Percentiles rank a stretch among this genome's conserved stretches.
phyloP scores from a whole-genome alignment of 1,140 invertebrate genomes.

The Odontomachus brunneus region DNA sequence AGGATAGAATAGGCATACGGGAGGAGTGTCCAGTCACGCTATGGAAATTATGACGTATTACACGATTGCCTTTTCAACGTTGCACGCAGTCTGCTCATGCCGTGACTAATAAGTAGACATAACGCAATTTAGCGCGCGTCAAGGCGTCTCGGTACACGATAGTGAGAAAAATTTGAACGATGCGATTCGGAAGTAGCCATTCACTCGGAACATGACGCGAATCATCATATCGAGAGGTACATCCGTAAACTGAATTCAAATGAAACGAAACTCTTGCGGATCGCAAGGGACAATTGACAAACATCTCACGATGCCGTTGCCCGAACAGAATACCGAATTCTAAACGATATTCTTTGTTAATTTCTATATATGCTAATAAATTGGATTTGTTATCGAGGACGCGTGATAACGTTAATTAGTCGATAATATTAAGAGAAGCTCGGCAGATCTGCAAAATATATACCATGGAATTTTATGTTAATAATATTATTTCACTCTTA shows the following conservation, averaged over 20 bases:
- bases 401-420: no score
- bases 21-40: constrained; percentile 77
- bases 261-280: neutral
- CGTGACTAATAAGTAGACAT: constrained; percentile 78
- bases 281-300: neutral
- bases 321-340: neutral
- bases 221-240: neutral
- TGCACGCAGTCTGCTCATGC: constrained; percentile 68
- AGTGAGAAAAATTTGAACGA: constrained; percentile 43
- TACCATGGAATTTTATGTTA: no score
- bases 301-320: neutral
- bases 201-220: constrained; percentile 6
- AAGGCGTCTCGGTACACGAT: constrained; percentile 14
- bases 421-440: no score
- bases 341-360: neutral
- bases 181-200: constrained; percentile 32
- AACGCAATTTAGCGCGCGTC: constrained; percentile 74
- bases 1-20: constrained; percentile 68
- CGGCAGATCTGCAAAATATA: no score
- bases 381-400: no score
- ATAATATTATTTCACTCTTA: neutral
- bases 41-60: constrained; percentile 82
- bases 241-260: constrained; percentile 4
- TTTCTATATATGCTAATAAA: no score
- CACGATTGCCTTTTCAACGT: constrained; percentile 79